Evolutionary conservation across 2,888 invertebrate genomes (phyloP), one percentile per base, ranked within the genome.

Genomic region (Eueremaeus valkanovi): DNA sequence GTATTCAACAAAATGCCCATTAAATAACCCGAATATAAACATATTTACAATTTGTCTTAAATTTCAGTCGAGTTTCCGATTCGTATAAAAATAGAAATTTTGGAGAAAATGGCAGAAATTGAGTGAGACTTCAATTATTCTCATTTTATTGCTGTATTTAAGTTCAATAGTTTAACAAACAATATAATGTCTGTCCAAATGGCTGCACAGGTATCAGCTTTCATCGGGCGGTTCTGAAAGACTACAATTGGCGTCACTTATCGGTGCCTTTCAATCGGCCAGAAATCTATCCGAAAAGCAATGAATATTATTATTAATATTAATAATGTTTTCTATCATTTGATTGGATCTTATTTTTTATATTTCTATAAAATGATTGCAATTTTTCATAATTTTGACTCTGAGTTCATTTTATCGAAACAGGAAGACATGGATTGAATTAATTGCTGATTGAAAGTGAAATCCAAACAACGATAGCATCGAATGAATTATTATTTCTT

Each of bases 211-310:
- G 78, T 89, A 90, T 82, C 87, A 95, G 45, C 85, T 98, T 42
- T 86, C 93, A 0, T 87, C 88, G 78, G 98, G 98, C 33, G 91
- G 93, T 78, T 91, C 89, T 82, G 99, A 99, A 84, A 89, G 90
- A 79, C 88, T 95, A 66, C 97, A 99, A 85, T 86, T 96, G 21
- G 90, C 93, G 75, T 89, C 94, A 0, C 86, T 99, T 73, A 89
- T 98, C 73, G 88, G 93, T 9, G 76, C 79, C 11, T 80, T 80
- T 76, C 79, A 80, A 75, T 63, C 76, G 42, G 79, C 79, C 31
- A 73, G 79, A 77, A 21, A 72, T 61, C 11, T 74, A 21, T 66
- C 66, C 1, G 3, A 3, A 45, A 27, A 45, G 40, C 13, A n/a
- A 18, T 8, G 13, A 36, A 66, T 21, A 40, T n/a, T n/a, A n/a